phyloP scores from a whole-genome alignment of 1,140 invertebrate genomes.

The Philotrypesis tridentata region DNA sequence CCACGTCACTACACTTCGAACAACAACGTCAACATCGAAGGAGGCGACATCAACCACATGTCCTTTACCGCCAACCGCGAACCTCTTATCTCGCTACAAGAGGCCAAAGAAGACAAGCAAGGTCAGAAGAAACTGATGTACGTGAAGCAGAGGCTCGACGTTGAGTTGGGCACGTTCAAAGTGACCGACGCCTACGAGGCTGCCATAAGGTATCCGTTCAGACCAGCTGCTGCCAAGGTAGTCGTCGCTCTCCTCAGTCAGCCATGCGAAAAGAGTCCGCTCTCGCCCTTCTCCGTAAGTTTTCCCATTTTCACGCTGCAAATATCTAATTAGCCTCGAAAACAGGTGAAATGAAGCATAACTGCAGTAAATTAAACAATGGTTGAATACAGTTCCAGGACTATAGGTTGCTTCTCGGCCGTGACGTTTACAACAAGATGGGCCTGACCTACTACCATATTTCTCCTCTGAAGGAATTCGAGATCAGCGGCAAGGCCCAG shows the following conservation, averaged over 20 bases:
- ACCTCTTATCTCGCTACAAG: slow-evolving; percentile 59
- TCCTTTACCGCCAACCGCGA: slow-evolving; percentile 64
- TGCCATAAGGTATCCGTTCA: slow-evolving; percentile 77
- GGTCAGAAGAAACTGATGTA: slow-evolving; percentile 56
- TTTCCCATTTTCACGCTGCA: neutral
- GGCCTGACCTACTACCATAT: slow-evolving; percentile 69
- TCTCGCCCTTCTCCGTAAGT: slow-evolving; percentile 67
- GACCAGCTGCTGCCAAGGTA: slow-evolving; percentile 76
- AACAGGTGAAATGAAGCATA: neutral
- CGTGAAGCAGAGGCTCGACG: slow-evolving; percentile 60
- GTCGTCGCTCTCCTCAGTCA: slow-evolving; percentile 73
- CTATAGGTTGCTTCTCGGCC: slow-evolving; percentile 67
- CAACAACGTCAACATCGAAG: slow-evolving; percentile 75
- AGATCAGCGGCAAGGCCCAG: slow-evolving; percentile 67
- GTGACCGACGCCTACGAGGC: slow-evolving; percentile 74
- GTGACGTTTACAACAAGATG: slow-evolving; percentile 64
- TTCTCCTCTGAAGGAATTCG: slow-evolving; percentile 68
- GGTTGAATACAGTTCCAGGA: slow-evolving; percentile 69
- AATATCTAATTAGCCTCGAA: neutral
- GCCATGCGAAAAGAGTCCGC: slow-evolving; percentile 67
- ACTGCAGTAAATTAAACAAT: neutral
- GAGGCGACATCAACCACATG: slow-evolving; percentile 73
- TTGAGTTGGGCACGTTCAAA: slow-evolving; percentile 66
- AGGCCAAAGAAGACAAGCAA: slow-evolving; percentile 59
- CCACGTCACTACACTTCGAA: slow-evolving; percentile 75